phyloP scores from a whole-genome alignment of 2,797 vertebrate species.

The Acrossocheilus wenchowensis region DNA sequence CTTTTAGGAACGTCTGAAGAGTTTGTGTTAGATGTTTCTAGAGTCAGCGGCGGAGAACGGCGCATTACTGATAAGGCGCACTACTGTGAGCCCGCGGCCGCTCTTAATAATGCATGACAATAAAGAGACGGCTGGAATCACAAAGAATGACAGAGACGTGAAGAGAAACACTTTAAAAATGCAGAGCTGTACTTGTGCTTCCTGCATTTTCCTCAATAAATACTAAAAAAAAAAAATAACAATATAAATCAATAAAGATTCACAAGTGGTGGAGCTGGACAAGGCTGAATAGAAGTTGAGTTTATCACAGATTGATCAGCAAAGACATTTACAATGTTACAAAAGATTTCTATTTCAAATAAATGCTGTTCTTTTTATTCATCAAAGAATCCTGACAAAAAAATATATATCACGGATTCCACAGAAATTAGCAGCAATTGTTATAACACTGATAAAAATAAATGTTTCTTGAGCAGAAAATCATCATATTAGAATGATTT shows the following conservation, averaged over 20 bases:
- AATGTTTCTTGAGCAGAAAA: neutral
- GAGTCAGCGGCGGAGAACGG: conserved; percentile 1
- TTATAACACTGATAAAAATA: neutral
- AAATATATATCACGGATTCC: neutral
- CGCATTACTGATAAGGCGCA: conserved; percentile 2
- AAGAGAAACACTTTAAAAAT: neutral
- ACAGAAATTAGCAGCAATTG: neutral
- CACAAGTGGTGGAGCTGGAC: neutral
- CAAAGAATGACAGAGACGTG: neutral
- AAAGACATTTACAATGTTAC: neutral
- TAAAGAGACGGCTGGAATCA: conserved; percentile 9
- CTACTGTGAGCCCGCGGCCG: conserved; percentile 36
- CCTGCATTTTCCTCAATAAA: neutral
- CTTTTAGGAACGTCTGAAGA: conserved; percentile 7
- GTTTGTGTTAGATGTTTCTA: conserved; percentile 47
- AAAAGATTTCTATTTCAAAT: neutral
- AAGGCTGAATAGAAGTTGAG: neutral
- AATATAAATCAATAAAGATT: conserved; percentile 7
- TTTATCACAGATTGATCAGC: neutral
- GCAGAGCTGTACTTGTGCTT: neutral
- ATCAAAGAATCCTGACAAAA: neutral
- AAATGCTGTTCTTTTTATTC: neutral
- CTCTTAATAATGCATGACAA: conserved; percentile 61
- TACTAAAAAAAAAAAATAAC: neutral
- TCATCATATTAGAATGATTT: neutral